Evolutionary conservation across 2,888 invertebrate species (phyloP).

Genomic region (Ypsolopha scabrella): DNA sequence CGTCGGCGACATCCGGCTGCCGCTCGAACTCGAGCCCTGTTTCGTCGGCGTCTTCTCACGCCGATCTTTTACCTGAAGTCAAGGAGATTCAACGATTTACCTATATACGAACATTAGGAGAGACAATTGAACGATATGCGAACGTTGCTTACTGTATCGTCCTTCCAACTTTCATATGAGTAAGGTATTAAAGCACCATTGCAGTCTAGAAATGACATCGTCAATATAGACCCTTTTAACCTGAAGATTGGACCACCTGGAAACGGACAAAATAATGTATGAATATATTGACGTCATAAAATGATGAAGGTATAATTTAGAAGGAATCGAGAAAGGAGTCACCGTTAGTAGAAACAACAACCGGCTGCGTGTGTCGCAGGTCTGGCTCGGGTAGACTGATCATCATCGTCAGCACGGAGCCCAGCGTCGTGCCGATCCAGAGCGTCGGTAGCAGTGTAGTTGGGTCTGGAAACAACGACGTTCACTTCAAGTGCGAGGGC

Average conservation of each 20-base stretch:
- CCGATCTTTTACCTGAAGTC: slow-evolving; percentile 37
- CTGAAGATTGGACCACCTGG: slow-evolving; percentile 96
- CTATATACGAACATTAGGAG: too few species aligned
- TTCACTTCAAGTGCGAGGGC: too few species aligned
- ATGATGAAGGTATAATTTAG: too few species aligned
- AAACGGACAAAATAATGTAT: slow-evolving; percentile 18
- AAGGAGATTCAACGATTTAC: too few species aligned
- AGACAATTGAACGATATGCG: too few species aligned
- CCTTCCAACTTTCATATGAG: slow-evolving; percentile 93
- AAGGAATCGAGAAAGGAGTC: slow-evolving; percentile 21
- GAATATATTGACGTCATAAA: background rate
- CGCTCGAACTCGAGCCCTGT: slow-evolving; percentile 62
- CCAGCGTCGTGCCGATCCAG: slow-evolving; percentile 98
- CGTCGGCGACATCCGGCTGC: slow-evolving; percentile 83
- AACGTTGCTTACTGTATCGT: slow-evolving; percentile 66
- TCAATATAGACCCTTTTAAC: slow-evolving; percentile 93
- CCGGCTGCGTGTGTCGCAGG: slow-evolving; percentile 85
- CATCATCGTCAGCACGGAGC: slow-evolving; percentile 94
- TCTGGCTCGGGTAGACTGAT: slow-evolving; percentile 87
- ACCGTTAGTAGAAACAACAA: slow-evolving; percentile 91
- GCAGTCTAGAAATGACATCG: slow-evolving; percentile 96
- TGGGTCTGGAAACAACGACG: slow-evolving; percentile 73
- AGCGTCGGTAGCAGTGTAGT: slow-evolving; percentile 87
- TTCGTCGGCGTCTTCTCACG: slow-evolving; percentile 74
- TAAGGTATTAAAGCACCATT: slow-evolving; percentile 93